Base-by-base conservation (phyloP, 2,888 invertebrate species). In the Nomada hirtipes region DNA sequence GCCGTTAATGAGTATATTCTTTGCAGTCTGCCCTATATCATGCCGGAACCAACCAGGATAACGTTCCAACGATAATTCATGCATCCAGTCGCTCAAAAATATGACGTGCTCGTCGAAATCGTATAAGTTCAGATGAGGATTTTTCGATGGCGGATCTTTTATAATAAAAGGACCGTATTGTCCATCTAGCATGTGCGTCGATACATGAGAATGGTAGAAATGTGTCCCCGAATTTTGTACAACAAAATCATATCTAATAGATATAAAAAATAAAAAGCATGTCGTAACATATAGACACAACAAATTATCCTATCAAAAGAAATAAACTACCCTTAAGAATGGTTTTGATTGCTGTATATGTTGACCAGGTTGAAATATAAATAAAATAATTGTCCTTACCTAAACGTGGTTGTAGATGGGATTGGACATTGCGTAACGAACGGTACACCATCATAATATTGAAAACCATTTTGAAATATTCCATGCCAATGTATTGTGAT, bases 401-500 rank as follows among this genome's bases (percentile, higher is more conserved):
- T 96, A 95, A 98, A 98, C 11, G 97, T 97, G 90, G 97, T 97
- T 92, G 97, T 97, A 94, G 97, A 96, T 89, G 96, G 96, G 89
- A 98, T 98, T 59, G 98, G 97, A 94, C 98, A 98, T 93, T 98
- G 98, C 0, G 98, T 98, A 52, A 98, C 96, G 90, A 97, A 97
- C 20, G 98, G 98, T 63, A 98, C 98, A 84, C 98, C 98, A 89
- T 98, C 98, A 92, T 97, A 98, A 94, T 97, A 98, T 91, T 97
- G 98, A 7, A 97, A 96, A 72, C 96, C 97, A 86, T 96, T 95
- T 93, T 98, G 98, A 95, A 96, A 97, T 88, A 98, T 95, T 84
- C 98, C 98, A 93, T 98, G 98, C 98, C 98, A 98, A 94, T 98
- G 98, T 79, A 98, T 96, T 63, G 97, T 97, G 4, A 97, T 96